Base-by-base conservation (phyloP, 2,888 invertebrate genomes). In the Ctena decussata region DNA sequence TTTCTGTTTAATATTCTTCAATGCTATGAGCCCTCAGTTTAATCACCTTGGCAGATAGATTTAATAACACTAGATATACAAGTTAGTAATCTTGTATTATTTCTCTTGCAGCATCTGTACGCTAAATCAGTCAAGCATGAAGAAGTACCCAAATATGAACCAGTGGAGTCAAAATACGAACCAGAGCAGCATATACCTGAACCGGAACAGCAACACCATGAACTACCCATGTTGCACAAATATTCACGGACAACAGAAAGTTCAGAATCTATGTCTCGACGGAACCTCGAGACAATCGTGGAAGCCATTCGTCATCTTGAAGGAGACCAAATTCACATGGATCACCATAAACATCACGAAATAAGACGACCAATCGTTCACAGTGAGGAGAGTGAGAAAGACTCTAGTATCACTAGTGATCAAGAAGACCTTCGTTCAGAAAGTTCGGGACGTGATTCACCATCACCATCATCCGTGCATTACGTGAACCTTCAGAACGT, bases 231-330 rank as follows among this genome's bases (percentile, higher is more conserved):
- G 18, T n/a, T 21, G 18, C 65, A 27, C 32, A 65, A 24, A 35
- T 65, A 35, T n/a, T 18, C 18, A 2, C 3, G 65, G 65, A 65
- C 30, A 65, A 65, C 35, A 35, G 65, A 65, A 35, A 65, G 65
- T 24, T n/a, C 24, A n/a, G 65, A 80, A 65, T 92, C 94, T 90
- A 98, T 98, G 76, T 98, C 98, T 87, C 97, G 98, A 79, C 98
- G 99, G 96, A 99, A 99, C 96, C 84, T 99, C 93, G 99, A 99
- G 96, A 99, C 99, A 21, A 99, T 99, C 91, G 99, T 99, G 53
- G 99, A 99, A 96, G 99, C 99, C 80, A 99, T 99, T 94, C 97
- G 99, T 53, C 99, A 99, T 95, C 96, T 99, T 91, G 99, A 99
- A 96, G 85, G 87, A 41, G 80, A 90, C 35, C 81, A 87, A n/a